These are phyloP conservation scores for Elgaria multicarinata DNA, from an alignment of 2,113 vertebrate genomes.

Conservation along the genomic window DNA sequence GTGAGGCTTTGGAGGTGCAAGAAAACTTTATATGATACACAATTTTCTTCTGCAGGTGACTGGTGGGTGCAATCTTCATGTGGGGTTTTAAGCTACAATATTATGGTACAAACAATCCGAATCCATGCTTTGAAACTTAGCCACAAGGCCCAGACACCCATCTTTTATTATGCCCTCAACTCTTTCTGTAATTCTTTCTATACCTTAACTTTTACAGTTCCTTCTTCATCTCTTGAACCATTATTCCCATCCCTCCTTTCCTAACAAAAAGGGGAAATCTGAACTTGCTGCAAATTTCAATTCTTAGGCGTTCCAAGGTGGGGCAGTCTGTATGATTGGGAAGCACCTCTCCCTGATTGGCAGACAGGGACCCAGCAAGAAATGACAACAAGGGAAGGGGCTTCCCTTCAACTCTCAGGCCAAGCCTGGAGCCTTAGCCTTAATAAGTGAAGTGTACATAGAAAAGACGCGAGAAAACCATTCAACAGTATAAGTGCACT, in stretches of 20 bases:
- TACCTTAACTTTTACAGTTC: accelerated
- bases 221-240: neutral
- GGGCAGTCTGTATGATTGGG: too few relatives aligned
- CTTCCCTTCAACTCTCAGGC: too few relatives aligned
- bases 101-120: neutral
- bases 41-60: neutral
- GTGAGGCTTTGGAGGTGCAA: neutral
- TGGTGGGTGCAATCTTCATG: neutral
- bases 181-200: neutral
- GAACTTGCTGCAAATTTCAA: too few relatives aligned
- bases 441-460: too few relatives aligned
- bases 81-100: neutral
- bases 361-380: too few relatives aligned
- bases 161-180: neutral
- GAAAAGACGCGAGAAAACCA: too few relatives aligned
- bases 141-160: neutral
- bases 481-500: too few relatives aligned
- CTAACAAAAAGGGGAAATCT: neutral
- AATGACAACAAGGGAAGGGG: too few relatives aligned
- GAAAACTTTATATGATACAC: neutral
- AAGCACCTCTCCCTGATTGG: too few relatives aligned
- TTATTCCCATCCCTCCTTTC: neutral
- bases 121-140: neutral
- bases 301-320: too few relatives aligned
- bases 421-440: too few relatives aligned